These are phyloP conservation scores for Microctonus aethiopoides DNA, from an alignment of 2,888 invertebrate genomes.

Conservation along the genomic window DNA sequence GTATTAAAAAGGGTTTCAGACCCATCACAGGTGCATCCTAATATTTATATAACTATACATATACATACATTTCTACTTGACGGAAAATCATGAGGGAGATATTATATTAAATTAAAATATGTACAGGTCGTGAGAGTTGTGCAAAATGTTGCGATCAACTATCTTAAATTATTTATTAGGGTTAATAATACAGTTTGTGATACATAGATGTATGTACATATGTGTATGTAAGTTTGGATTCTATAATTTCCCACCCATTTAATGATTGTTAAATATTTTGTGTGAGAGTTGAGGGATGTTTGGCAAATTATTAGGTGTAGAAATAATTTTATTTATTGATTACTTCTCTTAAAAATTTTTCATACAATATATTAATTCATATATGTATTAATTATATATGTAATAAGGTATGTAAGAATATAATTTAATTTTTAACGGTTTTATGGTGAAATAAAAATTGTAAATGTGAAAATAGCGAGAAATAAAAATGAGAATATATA, in stretches of 20 bases:
- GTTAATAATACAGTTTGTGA: conserved; percentile 3
- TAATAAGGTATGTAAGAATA: too few relatives aligned
- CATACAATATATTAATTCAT: too few relatives aligned
- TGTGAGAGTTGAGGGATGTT: conserved; percentile 32
- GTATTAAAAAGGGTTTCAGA: conserved; percentile 37
- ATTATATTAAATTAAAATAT: not conserved
- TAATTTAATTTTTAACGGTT: too few relatives aligned
- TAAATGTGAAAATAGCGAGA: too few relatives aligned
- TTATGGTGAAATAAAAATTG: too few relatives aligned
- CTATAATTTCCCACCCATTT: conserved; percentile 45
- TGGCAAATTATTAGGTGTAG: too few relatives aligned
- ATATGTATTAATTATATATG: too few relatives aligned
- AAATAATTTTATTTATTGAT: too few relatives aligned
- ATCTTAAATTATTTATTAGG: not conserved
- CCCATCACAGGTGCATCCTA: conserved; percentile 56
- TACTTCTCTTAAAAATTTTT: too few relatives aligned
- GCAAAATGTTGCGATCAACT: not conserved
- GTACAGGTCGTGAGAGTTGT: not conserved
- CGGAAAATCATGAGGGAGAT: not conserved
- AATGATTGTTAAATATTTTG: conserved; percentile 35
- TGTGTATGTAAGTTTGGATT: conserved; percentile 34
- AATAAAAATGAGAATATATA: too few relatives aligned
- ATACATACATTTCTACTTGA: not conserved
- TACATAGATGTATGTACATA: not conserved
- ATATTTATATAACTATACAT: not conserved